Evolutionary conservation across 2,113 vertebrate species (phyloP), one percentile per base, ranked within the genome.

Genomic region (Phoxinus phoxinus): DNA sequence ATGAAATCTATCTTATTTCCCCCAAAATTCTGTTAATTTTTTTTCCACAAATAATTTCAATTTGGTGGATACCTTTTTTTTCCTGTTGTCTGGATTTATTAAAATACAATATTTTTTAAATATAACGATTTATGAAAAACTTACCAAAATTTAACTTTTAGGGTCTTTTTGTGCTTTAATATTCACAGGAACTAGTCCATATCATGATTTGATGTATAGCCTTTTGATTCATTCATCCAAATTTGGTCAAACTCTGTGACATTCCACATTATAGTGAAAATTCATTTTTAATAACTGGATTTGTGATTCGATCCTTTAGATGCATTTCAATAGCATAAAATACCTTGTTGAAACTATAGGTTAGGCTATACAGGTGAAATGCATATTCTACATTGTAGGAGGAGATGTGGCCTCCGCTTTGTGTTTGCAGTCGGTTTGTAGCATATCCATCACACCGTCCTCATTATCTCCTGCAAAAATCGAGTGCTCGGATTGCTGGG

Each of bases 381-480:
- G 59, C 59, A 25, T 12, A 4, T 11, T 25, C 0, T 25, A 12
- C n/a, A 12, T 25, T 61, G 8, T 25, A 15, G 37, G 77, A 63
- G 83, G 13, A 74, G 25, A 59, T 27, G 65, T 59, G 27, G 53
- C 6, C 10, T 41, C 63, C 5, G 4, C 71, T 85, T 53, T 78
- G 76, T 27, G 41, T 74, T 71, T 32, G 1, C 17, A 56, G 71
- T 65, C 32, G 23, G 46, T 61, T 78, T 72, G 72, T 48, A 6
- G 23, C 74, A 27, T 78, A 35, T 61, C 23, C 23, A 61, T 65
- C 48, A 77, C 48, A 4, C 9, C 27, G 6, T 76, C 73, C 73
- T 86, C 58, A 58, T 84, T 84, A 81, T 86, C 82, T 65, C 35
- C 30, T 44, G 15, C 21, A 44, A 48, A 48, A 79, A 77, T 89